Conservation (phyloP, 2,888 invertebrate species). For the Mesoligia furuncula region DNA sequence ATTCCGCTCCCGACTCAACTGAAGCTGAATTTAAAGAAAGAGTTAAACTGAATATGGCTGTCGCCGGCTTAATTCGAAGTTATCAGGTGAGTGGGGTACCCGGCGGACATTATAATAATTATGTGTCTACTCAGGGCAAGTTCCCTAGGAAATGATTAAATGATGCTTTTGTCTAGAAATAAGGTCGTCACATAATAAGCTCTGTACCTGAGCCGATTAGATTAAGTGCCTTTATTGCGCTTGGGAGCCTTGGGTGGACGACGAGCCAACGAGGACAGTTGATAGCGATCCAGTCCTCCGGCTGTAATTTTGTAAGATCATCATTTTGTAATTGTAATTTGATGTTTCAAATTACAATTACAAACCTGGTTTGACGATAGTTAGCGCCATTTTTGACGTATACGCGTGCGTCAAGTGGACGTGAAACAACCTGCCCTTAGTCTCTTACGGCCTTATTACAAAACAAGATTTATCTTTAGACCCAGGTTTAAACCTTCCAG, state of each 20-base stretch:
- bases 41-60: conserved; percentile 90
- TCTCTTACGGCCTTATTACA: no score
- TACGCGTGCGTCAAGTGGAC: no score
- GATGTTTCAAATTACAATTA: no score
- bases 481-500: no score
- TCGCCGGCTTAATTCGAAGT: conserved; percentile 93
- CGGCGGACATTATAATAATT: neutral
- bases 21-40: conserved; percentile 65
- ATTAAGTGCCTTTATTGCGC: neutral
- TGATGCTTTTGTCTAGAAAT: neutral
- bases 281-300: no score
- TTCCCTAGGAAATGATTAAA: neutral
- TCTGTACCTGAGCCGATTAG: neutral
- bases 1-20: neutral
- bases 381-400: no score
- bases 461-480: no score
- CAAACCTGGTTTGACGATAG: no score
- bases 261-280: neutral
- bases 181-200: neutral
- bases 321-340: no score
- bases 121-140: neutral
- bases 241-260: neutral
- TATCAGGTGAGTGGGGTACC: conserved; percentile 84
- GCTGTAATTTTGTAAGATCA: neutral
- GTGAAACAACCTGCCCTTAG: no score